phyloP scores from a whole-genome alignment of 2,888 invertebrate genomes.

The Coelinius sp. region DNA sequence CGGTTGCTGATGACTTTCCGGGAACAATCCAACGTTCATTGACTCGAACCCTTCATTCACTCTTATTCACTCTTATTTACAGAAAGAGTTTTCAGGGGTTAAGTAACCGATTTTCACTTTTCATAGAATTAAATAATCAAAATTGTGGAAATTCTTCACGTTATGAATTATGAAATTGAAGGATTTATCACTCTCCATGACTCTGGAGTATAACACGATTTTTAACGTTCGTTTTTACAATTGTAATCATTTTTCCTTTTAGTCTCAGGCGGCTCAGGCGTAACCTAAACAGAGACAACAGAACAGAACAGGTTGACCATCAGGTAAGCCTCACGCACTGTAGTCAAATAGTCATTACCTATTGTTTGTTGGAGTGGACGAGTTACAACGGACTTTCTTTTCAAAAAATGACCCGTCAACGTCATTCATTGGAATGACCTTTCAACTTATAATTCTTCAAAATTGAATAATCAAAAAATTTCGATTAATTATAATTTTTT shows the following conservation, averaged over 20 bases:
- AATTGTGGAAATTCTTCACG: neutral
- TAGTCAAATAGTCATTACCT: neutral
- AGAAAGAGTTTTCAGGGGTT: neutral
- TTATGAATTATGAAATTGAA: neutral
- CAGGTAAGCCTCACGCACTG: neutral
- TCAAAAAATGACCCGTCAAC: no score
- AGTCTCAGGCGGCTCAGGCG: neutral
- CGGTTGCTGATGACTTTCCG: neutral
- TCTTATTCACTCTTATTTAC: neutral
- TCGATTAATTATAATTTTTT: no score
- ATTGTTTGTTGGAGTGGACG: neutral
- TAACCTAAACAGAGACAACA: neutral
- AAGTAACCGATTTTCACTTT: neutral
- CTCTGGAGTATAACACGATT: neutral
- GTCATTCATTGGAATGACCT: no score
- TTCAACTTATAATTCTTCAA: neutral
- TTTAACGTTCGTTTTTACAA: neutral
- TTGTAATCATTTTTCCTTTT: neutral
- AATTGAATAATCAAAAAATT: neutral
- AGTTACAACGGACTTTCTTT: neutral
- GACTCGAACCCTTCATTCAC: neutral
- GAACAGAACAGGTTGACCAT: neutral
- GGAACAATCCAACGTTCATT: neutral
- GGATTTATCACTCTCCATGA: neutral
- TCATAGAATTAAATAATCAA: neutral